Evolutionary conservation across 2,888 invertebrate species (phyloP).

Genomic region (Parnassius mnemosyne): DNA sequence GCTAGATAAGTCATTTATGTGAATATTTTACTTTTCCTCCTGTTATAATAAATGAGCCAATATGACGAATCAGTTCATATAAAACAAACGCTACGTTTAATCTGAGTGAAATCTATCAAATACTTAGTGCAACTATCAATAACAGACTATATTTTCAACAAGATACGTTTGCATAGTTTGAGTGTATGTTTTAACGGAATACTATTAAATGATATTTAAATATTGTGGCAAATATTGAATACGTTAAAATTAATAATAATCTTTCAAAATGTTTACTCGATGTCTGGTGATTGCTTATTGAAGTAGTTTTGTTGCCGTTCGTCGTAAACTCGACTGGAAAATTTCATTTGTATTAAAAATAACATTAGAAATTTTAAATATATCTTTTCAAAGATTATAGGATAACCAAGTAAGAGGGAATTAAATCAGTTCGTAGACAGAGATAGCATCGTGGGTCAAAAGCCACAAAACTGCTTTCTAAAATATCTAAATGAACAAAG

Average conservation of each 20-base stretch:
- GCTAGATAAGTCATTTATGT: no score
- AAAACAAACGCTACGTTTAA: neutral
- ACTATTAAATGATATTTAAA: neutral
- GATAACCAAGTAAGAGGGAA: slow-evolving; percentile 37
- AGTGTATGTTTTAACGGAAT: neutral
- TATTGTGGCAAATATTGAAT: neutral
- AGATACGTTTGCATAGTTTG: neutral
- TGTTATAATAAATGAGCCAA: neutral
- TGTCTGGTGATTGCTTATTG: slow-evolving; percentile 18
- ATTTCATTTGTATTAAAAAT: slow-evolving; percentile 11
- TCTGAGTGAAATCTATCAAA: slow-evolving; percentile 35
- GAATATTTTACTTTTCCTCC: neutral
- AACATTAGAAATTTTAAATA: slow-evolving; percentile 2
- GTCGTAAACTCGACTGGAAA: neutral
- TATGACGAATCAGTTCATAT: neutral
- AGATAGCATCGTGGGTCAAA: slow-evolving; percentile 62
- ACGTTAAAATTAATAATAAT: neutral
- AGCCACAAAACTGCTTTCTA: slow-evolving; percentile 46
- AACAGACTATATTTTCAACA: slow-evolving; percentile 36
- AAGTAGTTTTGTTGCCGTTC: neutral
- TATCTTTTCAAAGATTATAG: slow-evolving; percentile 24
- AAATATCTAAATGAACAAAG: slow-evolving; percentile 55
- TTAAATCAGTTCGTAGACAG: slow-evolving; percentile 36
- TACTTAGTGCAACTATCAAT: slow-evolving; percentile 48
- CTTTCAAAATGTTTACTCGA: slow-evolving; percentile 14